Evolutionary conservation across 2,797 vertebrate genomes (phyloP), one percentile per base, ranked within the genome.

Genomic region (Siniperca obscura): DNA sequence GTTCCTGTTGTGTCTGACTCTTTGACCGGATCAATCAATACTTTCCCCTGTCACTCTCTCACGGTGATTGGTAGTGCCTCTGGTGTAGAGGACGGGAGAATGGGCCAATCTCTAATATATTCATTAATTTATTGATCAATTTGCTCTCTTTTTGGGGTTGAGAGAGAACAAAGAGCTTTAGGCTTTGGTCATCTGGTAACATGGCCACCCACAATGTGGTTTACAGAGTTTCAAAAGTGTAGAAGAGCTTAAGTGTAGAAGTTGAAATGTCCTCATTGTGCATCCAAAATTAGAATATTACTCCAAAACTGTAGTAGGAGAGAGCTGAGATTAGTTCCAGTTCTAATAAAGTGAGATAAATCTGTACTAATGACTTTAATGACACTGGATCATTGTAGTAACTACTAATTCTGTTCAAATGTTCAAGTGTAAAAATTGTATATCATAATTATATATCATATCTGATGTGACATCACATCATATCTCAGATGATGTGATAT

Each of bases 101-200:
- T 56, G 67, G 78, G 6, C 5, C 27, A 56, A 92, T 87, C 89
- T 91, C 85, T 91, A 88, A 95, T 93, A 87, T 92, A 94, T 96
- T 93, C 92, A 95, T 95, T 93, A 59, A 88, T 92, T 86, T 95
- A 95, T 95, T 94, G 92, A 96, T 94, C 86, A 76, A 9, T 78
- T 89, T 84, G n/a, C 57, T 57, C 60, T 72, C 30, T 81, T 85
- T 90, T 91, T 70, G 56, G 80, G 22, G 67, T 76, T 70, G 76
- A 53, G 62, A 48, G 36, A 76, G 69, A 90, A 90, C 80, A 92
- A 93, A 90, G 76, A 86, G 71, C 78, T 71, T 85, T 53, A 42
- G 21, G 77, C 17, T 78, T 80, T 70, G 36, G 64, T 40, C 34
- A 27, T 36, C 66, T 67, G 62, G 30, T 48, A 30, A 78, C 34